Percentiles rank a stretch among this genome's conserved stretches.
These are phyloP conservation scores for Manacus vitellinus DNA, from an alignment of 2,113 vertebrate genomes.

Conservation along the genomic window DNA sequence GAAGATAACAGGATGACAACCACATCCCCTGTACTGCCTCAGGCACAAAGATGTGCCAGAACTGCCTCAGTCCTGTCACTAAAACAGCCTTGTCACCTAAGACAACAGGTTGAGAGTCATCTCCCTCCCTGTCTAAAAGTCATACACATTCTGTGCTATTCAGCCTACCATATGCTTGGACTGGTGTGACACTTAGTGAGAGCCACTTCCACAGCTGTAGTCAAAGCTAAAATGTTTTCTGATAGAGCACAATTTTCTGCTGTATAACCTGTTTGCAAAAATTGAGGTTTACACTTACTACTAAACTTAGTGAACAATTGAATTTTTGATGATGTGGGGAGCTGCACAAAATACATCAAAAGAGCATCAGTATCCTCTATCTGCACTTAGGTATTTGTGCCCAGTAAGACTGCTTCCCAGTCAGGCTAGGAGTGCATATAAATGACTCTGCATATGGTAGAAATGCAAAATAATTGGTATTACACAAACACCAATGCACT, in stretches of 20 bases:
- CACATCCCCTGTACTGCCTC: not conserved
- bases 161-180: not conserved
- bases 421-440: not conserved
- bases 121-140: not conserved
- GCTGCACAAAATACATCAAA: no score
- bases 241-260: not conserved
- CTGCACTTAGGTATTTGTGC: not conserved
- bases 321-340: not conserved
- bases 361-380: not conserved
- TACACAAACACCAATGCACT: not conserved
- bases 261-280: not conserved
- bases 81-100: not conserved
- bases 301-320: not conserved
- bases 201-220: not conserved
- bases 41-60: not conserved
- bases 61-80: not conserved
- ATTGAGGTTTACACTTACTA: not conserved
- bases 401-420: not conserved
- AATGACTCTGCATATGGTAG: not conserved
- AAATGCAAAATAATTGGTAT: not conserved
- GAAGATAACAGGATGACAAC: not conserved
- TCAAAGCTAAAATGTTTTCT: not conserved
- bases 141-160: not conserved
- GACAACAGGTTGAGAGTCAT: not conserved
- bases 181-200: not conserved